phyloP scores from a whole-genome alignment of 2,888 invertebrate species.

The Eulithis testata region DNA sequence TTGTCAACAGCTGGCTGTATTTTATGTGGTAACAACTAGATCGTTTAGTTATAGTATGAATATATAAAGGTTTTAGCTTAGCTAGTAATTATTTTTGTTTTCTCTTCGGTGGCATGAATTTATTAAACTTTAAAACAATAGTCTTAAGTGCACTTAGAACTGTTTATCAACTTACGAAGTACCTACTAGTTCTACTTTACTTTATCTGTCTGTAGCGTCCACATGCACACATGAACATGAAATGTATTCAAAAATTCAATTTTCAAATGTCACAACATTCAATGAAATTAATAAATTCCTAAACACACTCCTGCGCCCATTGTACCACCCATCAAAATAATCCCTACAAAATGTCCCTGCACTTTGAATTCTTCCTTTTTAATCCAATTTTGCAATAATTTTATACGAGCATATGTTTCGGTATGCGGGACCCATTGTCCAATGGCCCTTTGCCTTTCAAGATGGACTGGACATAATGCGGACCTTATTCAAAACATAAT shows the following conservation, averaged over 20 bases:
- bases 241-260: not conserved
- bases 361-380: conserved; percentile 57
- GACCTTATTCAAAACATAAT: conserved; percentile 64
- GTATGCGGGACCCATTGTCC: conserved; percentile 67
- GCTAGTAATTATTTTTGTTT: too few relatives aligned
- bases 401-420: conserved; percentile 70
- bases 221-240: not conserved
- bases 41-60: too few relatives aligned
- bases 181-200: too few relatives aligned
- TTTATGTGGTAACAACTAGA: too few relatives aligned
- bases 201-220: too few relatives aligned
- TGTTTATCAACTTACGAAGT: too few relatives aligned
- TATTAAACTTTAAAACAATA: too few relatives aligned
- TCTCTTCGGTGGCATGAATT: too few relatives aligned
- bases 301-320: conserved; percentile 56
- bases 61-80: too few relatives aligned
- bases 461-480: conserved; percentile 58
- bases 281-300: conserved; percentile 61
- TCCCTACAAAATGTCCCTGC: conserved; percentile 60
- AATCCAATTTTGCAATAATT: conserved; percentile 79
- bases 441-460: conserved; percentile 63
- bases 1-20: too few relatives aligned
- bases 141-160: too few relatives aligned
- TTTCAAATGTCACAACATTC: conserved; percentile 64
- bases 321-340: conserved; percentile 65